Evolutionary conservation across 2,888 invertebrate species (phyloP).

Genomic region (Candidula unifasciata): DNA sequence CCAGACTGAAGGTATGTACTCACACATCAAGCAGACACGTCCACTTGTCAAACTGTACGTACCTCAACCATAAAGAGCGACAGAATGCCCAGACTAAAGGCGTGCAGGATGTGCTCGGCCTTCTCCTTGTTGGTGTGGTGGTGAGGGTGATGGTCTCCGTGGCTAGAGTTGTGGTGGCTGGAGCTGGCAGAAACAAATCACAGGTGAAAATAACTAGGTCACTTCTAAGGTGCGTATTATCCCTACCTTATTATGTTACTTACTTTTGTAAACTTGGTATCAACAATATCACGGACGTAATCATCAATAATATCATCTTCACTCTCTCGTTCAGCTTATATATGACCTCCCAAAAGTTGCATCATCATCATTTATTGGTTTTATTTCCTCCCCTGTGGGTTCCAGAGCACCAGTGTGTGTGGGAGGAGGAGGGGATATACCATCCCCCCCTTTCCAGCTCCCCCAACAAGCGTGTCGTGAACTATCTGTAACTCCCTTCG

Average conservation of each 20-base stretch:
- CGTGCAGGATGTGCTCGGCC: slow-evolving; percentile 46
- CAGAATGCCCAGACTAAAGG: slow-evolving; percentile 44
- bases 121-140: slow-evolving; percentile 48
- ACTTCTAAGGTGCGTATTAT: background rate
- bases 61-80: slow-evolving; percentile 50
- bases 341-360: no score
- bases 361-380: no score
- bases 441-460: no score
- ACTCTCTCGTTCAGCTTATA: no score
- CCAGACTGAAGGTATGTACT: background rate
- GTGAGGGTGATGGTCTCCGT: slow-evolving; percentile 7
- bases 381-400: no score
- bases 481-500: no score
- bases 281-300: no score
- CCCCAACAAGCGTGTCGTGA: no score
- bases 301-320: no score
- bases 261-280: no score
- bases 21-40: background rate
- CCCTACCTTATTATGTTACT: background rate
- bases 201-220: background rate
- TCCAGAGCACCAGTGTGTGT: no score
- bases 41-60: background rate
- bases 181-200: background rate
- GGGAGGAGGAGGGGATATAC: no score
- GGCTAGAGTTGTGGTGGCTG: background rate